Evolutionary conservation across 2,113 vertebrate species (phyloP).

Genomic region (Cololabis saira): DNA sequence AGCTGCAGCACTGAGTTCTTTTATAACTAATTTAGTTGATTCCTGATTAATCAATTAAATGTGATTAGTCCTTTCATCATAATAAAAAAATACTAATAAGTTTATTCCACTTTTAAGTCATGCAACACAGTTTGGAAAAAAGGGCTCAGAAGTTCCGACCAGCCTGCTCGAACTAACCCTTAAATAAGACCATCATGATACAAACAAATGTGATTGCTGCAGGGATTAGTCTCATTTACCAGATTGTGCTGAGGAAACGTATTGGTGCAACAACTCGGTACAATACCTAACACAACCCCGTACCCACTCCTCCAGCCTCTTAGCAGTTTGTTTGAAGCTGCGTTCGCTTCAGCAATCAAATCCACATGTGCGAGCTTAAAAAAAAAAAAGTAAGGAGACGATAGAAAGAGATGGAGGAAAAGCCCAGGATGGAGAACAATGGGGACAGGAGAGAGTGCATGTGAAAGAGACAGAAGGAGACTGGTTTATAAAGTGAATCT

Average conservation of each 20-base stretch:
- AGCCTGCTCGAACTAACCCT: too few species aligned
- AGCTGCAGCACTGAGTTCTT: too few species aligned
- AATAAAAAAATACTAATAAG: too few species aligned
- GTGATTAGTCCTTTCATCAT: too few species aligned
- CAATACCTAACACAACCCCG: conserved; percentile 44
- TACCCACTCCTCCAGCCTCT: conserved; percentile 45
- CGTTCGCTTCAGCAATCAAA: conserved; percentile 69
- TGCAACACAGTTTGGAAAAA: background rate
- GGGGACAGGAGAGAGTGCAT: conserved; percentile 32
- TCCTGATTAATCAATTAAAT: too few species aligned
- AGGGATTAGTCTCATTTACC: conserved; percentile 33
- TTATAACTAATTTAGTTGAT: too few species aligned
- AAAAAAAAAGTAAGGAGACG: conserved; percentile 36
- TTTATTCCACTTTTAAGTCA: too few species aligned
- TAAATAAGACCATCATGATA: background rate
- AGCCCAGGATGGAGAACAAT: conserved; percentile 36
- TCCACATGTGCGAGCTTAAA: conserved; percentile 68
- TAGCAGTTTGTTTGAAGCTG: conserved; percentile 40
- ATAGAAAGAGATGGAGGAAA: conserved; percentile 29
- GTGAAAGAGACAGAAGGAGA: conserved; percentile 60
- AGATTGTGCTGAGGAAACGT: conserved; percentile 38
- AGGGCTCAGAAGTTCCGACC: too few species aligned
- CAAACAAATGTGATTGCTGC: background rate
- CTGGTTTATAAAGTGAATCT: conserved; percentile 44
- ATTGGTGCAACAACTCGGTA: conserved; percentile 31